These are phyloP conservation scores for Dicaeum eximium DNA, from an alignment of 2,113 vertebrate genomes.

Conservation along the genomic window DNA sequence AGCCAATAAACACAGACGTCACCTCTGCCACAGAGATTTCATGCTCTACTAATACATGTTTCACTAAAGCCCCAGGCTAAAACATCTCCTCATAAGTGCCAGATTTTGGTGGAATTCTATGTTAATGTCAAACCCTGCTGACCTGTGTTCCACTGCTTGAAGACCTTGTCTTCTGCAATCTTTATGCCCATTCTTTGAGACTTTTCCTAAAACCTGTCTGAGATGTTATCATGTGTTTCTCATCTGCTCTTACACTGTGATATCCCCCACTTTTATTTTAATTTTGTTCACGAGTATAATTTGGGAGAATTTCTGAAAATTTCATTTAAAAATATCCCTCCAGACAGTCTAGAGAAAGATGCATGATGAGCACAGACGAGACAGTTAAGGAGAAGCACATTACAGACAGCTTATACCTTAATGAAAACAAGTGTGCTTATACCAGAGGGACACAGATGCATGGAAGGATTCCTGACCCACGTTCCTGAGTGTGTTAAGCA, in stretches of 20 bases:
- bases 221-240: background rate
- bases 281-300: background rate
- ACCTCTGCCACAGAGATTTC: background rate
- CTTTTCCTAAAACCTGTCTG: background rate
- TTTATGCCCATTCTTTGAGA: background rate
- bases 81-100: background rate
- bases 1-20: background rate
- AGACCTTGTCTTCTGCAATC: background rate
- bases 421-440: background rate
- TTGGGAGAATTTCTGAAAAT: background rate
- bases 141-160: fast-evolving
- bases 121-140: background rate
- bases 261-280: background rate
- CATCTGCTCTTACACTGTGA: background rate
- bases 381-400: background rate
- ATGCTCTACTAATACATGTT: background rate
- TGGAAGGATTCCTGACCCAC: background rate
- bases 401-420: background rate
- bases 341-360: background rate
- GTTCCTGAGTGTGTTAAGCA: background rate
- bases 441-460: background rate
- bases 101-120: background rate
- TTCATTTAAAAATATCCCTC: background rate
- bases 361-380: background rate
- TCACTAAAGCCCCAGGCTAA: background rate